Evolutionary conservation across 2,797 vertebrate species (phyloP), one percentile per base, ranked within the genome.

Genomic region (Brachymystax lenok): DNA sequence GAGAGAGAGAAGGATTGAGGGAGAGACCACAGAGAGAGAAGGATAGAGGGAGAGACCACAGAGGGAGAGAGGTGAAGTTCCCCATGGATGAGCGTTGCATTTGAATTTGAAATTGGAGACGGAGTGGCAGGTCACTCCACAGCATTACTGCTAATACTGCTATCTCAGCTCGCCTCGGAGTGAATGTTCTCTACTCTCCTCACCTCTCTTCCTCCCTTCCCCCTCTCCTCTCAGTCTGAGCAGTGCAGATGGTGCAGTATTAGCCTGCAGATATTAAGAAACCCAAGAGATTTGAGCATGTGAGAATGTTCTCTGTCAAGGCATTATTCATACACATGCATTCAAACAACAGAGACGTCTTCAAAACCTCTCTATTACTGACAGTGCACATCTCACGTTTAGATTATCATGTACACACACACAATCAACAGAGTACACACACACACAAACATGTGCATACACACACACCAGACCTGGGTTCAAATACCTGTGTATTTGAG

Each of bases 101-200:
- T 90, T 91, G 84, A 92, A 93, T 93, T 81, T 89, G 90, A 92
- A 93, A 91, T 90, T 82, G 86, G 87, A 90, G 87, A 83, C 80
- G 75, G 84, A 86, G 86, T 83, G 84, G 85, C 87, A 87, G 90
- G 92, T 90, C 89, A 90, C 17, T 66, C 79, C 73, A 71, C 85
- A 71, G 87, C 84, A 75, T 74, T 81, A 86, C 81, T 82, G 85
- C 83, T 89, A 89, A 87, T 85, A 85, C 83, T 79, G 68, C 82
- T 79, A 84, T 86, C 83, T 84, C 71, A 78, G 59, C 59, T 27
- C 1, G n/a, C 59, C 59, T 63, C 8, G 1, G 35, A 66, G 64
- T 46, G 33, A 24, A 70, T 70, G 35, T 70, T 40, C 68, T n/a
- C 74, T 27, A 21, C 16, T 14, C 61, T 33, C 46, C 52, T 63